phyloP scores from a whole-genome alignment of 2,113 vertebrate species.

The Tichodroma muraria region DNA sequence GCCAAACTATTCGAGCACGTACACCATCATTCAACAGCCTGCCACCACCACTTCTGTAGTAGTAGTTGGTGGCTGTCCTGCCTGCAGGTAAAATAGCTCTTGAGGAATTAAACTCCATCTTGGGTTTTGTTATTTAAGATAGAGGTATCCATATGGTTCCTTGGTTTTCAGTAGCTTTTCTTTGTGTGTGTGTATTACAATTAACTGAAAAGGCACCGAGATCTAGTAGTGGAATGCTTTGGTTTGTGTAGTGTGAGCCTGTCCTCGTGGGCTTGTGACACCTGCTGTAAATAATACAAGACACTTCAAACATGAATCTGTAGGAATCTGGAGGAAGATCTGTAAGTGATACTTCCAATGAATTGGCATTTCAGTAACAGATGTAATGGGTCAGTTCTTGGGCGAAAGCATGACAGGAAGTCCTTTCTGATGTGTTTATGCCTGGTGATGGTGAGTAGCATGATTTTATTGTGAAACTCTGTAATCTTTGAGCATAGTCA shows the following conservation, averaged over 20 bases:
- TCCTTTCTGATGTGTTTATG: neutral
- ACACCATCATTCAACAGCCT: constrained; percentile 84
- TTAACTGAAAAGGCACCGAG: neutral
- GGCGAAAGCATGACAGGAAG: neutral
- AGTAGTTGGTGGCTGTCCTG: constrained; percentile 94
- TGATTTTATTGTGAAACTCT: constrained; percentile 4
- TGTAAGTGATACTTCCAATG: neutral
- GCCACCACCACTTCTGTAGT: constrained; percentile 84
- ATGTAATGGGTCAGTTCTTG: neutral
- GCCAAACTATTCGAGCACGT: constrained; percentile 73
- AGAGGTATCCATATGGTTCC: neutral
- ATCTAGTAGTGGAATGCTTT: neutral
- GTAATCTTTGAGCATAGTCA: neutral
- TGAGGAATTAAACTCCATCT: neutral
- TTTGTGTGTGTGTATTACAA: neutral
- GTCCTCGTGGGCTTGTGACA: neutral
- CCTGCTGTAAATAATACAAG: neutral
- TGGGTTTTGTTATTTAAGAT: neutral
- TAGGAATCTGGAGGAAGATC: neutral
- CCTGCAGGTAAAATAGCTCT: constrained; percentile 84
- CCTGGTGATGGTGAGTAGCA: neutral
- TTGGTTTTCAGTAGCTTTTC: neutral
- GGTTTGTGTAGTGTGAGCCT: neutral
- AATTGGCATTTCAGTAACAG: neutral
- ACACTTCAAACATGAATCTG: neutral